Evolutionary conservation across 1,140 invertebrate genomes (phyloP), one percentile per base, ranked within the genome.

Genomic region (Trichoplusia ni): DNA sequence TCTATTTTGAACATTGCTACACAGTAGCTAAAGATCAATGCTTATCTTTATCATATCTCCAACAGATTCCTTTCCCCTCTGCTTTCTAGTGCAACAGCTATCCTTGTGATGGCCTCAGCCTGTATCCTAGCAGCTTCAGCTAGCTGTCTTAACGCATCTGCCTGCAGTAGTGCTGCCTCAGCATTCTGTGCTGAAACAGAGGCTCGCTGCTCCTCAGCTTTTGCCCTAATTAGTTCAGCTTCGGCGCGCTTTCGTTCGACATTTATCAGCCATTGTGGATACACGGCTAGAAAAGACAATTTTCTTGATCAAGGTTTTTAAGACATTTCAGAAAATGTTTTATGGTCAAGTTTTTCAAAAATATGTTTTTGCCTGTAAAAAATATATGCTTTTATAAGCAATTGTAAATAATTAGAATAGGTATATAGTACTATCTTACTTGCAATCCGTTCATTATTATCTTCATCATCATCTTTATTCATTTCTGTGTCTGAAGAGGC

Each of bases 221-320:
- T 81, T 0, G 82, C 82, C 27, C 82, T 60, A 3, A 70, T 71
- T 4, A 82, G 58, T 23, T 86, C 84, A 0, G 82, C 82, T 4
- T 86, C 79, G 0, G 77, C 77, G 2, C 82, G 73, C 47, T 79
- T 84, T 25, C 82, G 81, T 53, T 86, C 84, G 7, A 86, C 69
- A 47, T 84, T 74, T 69, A 83, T 79, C 27, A 86, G 49, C 84
- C 82, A 84, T 73, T 84, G 78, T n/a, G 84, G 84, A 31, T 81
- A 82, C 7, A 85, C 21, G 64, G 63, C 82, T 85, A 42, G 5
- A 73, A 71, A 14, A 42, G 7, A 62, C 1, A 6, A 0, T 16
- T 9, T 14, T 27, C 6, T 19, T 8, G 9, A 1, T 19, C 2
- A 21, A 1, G 18, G 16, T 6, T 23, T 11, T 2, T 21, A 3